Base-by-base conservation (phyloP, 2,113 vertebrate genomes). In the Xenus cinereus region DNA sequence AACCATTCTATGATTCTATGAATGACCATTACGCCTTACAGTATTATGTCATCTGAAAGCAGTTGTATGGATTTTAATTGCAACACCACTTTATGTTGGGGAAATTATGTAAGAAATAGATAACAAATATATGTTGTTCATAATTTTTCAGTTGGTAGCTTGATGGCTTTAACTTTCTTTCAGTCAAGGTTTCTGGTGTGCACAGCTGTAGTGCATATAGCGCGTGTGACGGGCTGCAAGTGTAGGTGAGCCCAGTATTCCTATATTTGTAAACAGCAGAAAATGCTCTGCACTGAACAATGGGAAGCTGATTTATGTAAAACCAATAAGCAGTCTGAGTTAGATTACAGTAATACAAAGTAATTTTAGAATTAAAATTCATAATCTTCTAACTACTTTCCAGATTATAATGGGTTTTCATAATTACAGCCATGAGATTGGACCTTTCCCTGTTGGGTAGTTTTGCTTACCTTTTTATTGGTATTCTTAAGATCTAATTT, bases 401-500 rank as follows among this genome's bases (percentile, higher is more conserved):
- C 35, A 92, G 69, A 97, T 93, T 97, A 91, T 89, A 94, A 87
- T 0, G 0, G 6, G 1, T 90, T 96, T 95, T 94, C 23, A 35
- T 96, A 93, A 97, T 93, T 84, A 80, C 33, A 92, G 17, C 56
- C 35, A 45, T 79, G 80, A 94, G 93, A 77, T 45, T 41, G 27
- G 76, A 89, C 91, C 83, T 87, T 86, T 97, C 92, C 92, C 87
- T 60, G 50, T 67, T 86, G 87, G 63, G 78, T 84, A 83, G 30
- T 96, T 96, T 90, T 84, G 41, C 75, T 81, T 95, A 93, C 81
- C 87, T 94, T 93, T 97, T 96, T 95, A 95, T 93, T 93, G 88
- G 57, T 60, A 66, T 95, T 95, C 75, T 76, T 86, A 86, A 89
- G 93, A 94, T 96, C 92, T 95, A 84, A 97, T 97, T 96, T 97